Evolutionary conservation across 2,888 invertebrate species (phyloP).

Genomic region (Myopa tessellatipennis): DNA sequence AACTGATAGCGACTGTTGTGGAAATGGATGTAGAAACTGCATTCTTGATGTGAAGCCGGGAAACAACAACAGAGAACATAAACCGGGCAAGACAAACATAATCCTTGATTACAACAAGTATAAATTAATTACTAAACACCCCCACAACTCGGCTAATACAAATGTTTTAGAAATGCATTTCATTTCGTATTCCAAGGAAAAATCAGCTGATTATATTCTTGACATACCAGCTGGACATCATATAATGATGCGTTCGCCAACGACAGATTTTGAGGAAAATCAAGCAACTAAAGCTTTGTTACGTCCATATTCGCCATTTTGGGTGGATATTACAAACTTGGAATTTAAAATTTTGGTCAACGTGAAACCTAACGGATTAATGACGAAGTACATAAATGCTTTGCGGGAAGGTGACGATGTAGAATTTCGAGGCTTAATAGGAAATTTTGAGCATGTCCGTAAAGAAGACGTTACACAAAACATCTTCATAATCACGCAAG

Average conservation of each 20-base stretch:
- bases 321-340: slow-evolving; percentile 54
- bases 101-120: slow-evolving; percentile 52
- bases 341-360: slow-evolving; percentile 75
- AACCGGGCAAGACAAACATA: slow-evolving; percentile 53
- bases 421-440: slow-evolving; percentile 79
- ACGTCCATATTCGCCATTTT: slow-evolving; percentile 66
- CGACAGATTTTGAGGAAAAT: slow-evolving; percentile 3
- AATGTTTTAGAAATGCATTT: slow-evolving; percentile 58
- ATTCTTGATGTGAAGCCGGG: slow-evolving; percentile 58
- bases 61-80: slow-evolving; percentile 9
- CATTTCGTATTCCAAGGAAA: slow-evolving; percentile 40
- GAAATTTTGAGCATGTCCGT: slow-evolving; percentile 50
- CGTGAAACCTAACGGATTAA: slow-evolving; percentile 71
- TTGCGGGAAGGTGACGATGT: slow-evolving; percentile 70
- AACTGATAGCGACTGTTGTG: slow-evolving; percentile 62
- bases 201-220: slow-evolving; percentile 51
- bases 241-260: slow-evolving; percentile 55
- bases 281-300: slow-evolving; percentile 47
- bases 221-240: slow-evolving; percentile 61
- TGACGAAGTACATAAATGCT: slow-evolving; percentile 70
- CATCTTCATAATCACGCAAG: slow-evolving; percentile 73
- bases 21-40: slow-evolving; percentile 66
- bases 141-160: not conserved
- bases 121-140: slow-evolving; percentile 44
- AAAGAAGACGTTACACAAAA: slow-evolving; percentile 7